Base-by-base conservation (phyloP, 64 coral and sea anemone species). In the Trachythela sp. region DNA sequence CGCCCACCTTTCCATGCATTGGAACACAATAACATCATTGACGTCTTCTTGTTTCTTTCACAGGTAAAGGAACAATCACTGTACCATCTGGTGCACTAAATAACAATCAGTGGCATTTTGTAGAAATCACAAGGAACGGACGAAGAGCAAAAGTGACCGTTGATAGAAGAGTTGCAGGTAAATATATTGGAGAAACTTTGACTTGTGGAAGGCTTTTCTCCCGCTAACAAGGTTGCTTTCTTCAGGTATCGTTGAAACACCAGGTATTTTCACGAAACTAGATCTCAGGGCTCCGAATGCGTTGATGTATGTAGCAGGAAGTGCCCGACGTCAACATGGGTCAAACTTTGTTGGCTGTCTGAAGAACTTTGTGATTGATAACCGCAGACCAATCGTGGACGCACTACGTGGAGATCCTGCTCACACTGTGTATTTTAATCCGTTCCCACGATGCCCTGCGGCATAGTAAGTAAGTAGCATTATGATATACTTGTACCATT, bases 341-440 rank as follows among this genome's bases (percentile, higher is more conserved):
- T 30, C 75, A 34, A 80, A 80, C 37, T 80, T 80, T 39, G 37
- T 80, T 80, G 75, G 75, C 8, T 80, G 75, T 80, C 33, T 80
- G 31, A 35, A 39, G 37, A 80, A 80, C 33, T 80, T 80, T 35
- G 30, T 80, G 27, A 80, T 80, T 39, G 75, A 80, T 37, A 80
- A 80, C 15, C 75, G 75, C 33, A 80, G 33, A 38, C 37, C 75
- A 37, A 80, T 80, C 15, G 75, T 80, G 75, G 75, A 80, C 20
- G 75, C 75, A 37, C 20, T 80, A 36, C 31, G 37, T 35, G 75
- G 75, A 29, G 75, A 80, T 80, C 75, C 75, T 0, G 75, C 75
- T 30, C 75, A 80, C 20, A 80, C 75, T 15, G 30, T 80, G 30
- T 80, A 80, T 22, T 80, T 80, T 35, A 39, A 35, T 80, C 37